Evolutionary conservation across 1,140 invertebrate species (phyloP).

Genomic region (Lasaia peninsularis): DNA sequence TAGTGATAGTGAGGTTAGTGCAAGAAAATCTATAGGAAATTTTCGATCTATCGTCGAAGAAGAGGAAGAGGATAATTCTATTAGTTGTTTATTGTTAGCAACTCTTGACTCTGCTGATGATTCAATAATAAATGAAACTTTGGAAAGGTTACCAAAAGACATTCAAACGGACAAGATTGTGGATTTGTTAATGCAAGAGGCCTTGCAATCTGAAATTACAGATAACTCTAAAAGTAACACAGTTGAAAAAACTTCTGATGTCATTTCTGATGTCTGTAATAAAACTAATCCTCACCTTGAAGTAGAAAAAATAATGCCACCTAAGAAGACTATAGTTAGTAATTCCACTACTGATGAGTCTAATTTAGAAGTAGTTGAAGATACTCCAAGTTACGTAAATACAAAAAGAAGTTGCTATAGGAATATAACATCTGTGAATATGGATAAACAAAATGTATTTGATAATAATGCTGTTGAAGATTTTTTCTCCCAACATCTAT

Average conservation of each 20-base stretch:
- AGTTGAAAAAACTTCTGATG: background rate
- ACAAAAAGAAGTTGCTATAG: background rate
- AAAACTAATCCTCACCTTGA: background rate
- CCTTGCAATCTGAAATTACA: conserved; percentile 31
- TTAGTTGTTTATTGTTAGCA: conserved; percentile 42
- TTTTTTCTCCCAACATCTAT: conserved; percentile 47
- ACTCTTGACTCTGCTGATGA: conserved; percentile 46
- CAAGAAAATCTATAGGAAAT: background rate
- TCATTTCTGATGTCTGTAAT: background rate
- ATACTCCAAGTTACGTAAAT: conserved; percentile 33
- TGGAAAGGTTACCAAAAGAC: conserved; percentile 42
- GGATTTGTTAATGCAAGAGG: conserved; percentile 46
- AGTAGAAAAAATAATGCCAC: background rate
- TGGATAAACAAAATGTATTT: conserved; percentile 14
- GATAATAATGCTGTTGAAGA: conserved; percentile 36
- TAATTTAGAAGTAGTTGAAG: conserved; percentile 40
- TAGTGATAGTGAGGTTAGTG: conserved; percentile 13
- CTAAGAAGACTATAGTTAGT: conserved; percentile 1
- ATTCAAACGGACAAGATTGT: conserved; percentile 43
- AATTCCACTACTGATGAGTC: conserved; percentile 40
- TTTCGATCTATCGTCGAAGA: conserved; percentile 20
- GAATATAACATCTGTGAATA: conserved; percentile 2
- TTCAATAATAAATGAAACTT: conserved; percentile 45
- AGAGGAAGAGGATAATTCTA: conserved; percentile 33
- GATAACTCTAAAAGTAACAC: conserved; percentile 1